phyloP scores from a whole-genome alignment of 2,797 vertebrate species.

The Lagorchestes hirsutus region DNA sequence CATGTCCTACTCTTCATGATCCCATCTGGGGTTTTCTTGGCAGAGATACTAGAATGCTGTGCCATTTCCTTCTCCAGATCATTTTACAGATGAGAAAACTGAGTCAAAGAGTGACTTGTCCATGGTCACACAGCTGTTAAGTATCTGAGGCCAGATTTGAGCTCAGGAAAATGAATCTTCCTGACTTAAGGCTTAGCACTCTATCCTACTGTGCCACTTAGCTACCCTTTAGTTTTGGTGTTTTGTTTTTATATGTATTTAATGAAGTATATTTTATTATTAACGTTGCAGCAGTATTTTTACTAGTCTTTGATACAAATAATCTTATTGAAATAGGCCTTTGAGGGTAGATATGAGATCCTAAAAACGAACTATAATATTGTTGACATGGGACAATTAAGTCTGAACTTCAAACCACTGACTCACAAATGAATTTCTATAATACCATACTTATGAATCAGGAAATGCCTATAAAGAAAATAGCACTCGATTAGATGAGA shows the following conservation, averaged over 20 bases:
- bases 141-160: no score
- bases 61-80: not conserved
- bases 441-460: not conserved
- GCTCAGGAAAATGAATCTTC: no score
- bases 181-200: no score
- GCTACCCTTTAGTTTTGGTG: not conserved
- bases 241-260: not conserved
- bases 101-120: not conserved
- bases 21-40: not conserved
- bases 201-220: not conserved
- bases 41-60: not conserved
- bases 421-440: not conserved
- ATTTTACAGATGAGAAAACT: not conserved
- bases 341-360: not conserved
- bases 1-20: not conserved
- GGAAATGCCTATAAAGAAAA: not conserved
- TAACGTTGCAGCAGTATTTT: not conserved
- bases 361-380: not conserved
- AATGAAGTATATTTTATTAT: not conserved
- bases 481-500: no score
- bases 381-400: not conserved
- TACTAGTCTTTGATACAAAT: not conserved
- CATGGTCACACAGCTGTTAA: no score
- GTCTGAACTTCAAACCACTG: not conserved
- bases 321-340: not conserved